Evolutionary conservation across 2,797 vertebrate species (phyloP).

Genomic region (Staurois parvus): DNA sequence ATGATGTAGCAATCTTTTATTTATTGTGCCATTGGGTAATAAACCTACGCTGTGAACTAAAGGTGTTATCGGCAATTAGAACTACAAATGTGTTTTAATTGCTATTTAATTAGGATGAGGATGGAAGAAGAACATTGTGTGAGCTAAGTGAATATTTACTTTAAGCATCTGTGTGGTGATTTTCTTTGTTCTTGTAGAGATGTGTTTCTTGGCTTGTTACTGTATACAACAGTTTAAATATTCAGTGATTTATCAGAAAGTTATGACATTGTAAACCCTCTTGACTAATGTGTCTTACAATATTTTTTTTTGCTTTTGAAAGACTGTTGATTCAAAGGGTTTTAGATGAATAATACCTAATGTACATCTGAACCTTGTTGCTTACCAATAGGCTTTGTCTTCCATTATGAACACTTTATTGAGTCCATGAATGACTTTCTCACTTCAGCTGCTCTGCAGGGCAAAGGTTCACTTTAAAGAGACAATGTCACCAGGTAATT

Average conservation of each 20-base stretch:
- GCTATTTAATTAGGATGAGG: neutral
- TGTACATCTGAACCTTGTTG: too few species aligned
- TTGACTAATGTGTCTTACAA: neutral
- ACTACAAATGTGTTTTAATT: neutral
- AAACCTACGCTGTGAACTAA: neutral
- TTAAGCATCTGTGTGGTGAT: neutral
- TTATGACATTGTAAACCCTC: neutral
- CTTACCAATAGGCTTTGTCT: too few species aligned
- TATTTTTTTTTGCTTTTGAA: neutral
- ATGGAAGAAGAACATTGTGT: neutral
- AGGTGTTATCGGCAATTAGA: conserved; percentile 20
- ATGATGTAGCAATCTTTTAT: neutral
- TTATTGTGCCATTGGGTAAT: neutral
- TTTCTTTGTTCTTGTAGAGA: neutral
- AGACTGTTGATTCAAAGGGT: neutral
- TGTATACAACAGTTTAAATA: neutral
- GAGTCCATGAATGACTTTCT: too few species aligned
- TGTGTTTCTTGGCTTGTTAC: neutral
- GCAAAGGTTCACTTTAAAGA: too few species aligned
- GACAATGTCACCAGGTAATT: too few species aligned
- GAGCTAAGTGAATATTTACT: neutral
- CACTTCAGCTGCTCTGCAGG: too few species aligned
- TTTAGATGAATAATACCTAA: too few species aligned
- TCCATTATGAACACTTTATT: too few species aligned
- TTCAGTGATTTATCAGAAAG: neutral